Conservation (phyloP, 2,113 vertebrate genomes). For the Gallinago media region DNA sequence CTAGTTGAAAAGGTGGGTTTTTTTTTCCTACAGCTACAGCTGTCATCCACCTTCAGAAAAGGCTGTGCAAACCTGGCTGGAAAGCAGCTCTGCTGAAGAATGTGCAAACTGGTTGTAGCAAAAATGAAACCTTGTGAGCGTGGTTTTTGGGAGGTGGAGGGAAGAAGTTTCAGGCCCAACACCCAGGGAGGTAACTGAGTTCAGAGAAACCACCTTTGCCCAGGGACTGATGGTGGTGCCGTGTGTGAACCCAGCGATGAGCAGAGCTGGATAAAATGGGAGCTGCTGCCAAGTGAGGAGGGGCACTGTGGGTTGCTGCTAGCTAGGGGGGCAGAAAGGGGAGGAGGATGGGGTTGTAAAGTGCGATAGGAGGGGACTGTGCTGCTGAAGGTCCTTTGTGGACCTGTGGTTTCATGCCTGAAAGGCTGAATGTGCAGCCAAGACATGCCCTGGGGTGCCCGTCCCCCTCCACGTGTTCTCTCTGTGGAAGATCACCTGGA, state of each 20-base stretch:
- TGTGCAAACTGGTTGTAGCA: background rate
- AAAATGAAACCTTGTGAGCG: background rate
- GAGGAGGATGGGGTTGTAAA: background rate
- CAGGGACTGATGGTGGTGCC: background rate
- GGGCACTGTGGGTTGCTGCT: background rate
- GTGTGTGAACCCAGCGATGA: background rate
- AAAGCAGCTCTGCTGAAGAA: background rate
- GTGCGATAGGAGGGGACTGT: background rate
- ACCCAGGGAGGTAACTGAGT: background rate
- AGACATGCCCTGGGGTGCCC: fast-evolving
- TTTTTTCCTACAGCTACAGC: background rate
- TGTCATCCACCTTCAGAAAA: background rate
- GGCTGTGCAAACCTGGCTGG: background rate
- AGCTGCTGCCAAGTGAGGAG: fast-evolving
- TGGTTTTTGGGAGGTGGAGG: background rate
- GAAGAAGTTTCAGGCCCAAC: background rate
- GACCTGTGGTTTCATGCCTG: background rate
- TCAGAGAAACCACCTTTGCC: background rate
- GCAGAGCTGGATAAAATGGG: background rate
- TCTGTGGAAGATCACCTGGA: background rate
- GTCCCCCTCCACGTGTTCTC: fast-evolving
- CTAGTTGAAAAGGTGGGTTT: background rate
- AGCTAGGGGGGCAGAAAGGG: background rate
- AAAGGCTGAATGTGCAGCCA: background rate
- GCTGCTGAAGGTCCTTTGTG: background rate